Evolutionary conservation across 2,888 invertebrate genomes (phyloP), one percentile per base, ranked within the genome.

Genomic region (Lampropteryx suffumata): DNA sequence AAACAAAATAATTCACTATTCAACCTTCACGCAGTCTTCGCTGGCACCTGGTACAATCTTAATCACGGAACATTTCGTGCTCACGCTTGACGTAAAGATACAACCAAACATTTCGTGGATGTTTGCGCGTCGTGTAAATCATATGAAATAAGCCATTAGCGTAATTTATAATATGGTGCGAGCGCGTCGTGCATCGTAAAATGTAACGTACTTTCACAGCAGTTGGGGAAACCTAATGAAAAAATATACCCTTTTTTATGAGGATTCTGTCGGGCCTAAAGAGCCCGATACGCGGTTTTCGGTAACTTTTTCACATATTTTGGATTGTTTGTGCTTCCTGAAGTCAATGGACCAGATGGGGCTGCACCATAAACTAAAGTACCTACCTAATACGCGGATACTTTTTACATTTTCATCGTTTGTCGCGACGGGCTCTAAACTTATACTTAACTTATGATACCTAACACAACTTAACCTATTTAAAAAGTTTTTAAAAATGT

Each of bases 131-230:
- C 43, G 55, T 60, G 69, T 76, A 76, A 78, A 77, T 78, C 76
- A 76, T 65, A 70, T 69, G 67, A 67, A 73, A 77, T 75, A 75
- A 70, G 65, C 76, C 71, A 76, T 76, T 76, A 76, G 67, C 55
- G 68, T 76, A 74, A 78, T 78, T 76, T 75, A 75, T 71, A 71
- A 57, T 59, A 62, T 50, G 56, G 51, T 52, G 42, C 14, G 55
- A 40, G 47, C 59, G 59, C 57, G 65, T 59, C 68, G 67, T 67
- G 71, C 67, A 65, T 67, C 68, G 66, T 68, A 59, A 71, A 76
- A 69, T 64, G 65, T 62, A 55, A 61, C 61, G 63, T 56, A 56
- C 60, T 57, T 42, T 46, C 41, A 43, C 46, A 43, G 46, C 56
- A 55, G 54, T 56, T 57, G 45, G 50, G 52, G 53, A 59, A 50